A percentile compares a stretch with the other conserved stretches of the same genome.
phyloP scores from a whole-genome alignment of 2,888 invertebrate genomes.

The Alentia gelatinosa region DNA sequence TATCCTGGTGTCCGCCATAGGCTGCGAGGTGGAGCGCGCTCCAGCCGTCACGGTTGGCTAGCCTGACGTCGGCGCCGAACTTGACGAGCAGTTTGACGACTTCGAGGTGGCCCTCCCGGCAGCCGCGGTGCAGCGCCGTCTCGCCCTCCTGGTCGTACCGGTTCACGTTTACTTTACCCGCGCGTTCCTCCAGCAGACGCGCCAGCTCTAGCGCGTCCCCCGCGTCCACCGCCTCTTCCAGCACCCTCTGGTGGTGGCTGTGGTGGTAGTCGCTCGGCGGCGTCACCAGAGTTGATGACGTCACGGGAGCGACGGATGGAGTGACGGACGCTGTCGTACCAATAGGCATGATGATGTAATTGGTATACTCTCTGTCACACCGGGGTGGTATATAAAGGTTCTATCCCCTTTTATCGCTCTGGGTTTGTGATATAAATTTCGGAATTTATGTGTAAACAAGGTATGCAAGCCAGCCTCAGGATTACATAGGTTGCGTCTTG shows the following conservation, averaged over 20 bases:
- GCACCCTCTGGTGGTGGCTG: constrained; percentile 70
- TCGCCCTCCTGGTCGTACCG: constrained; percentile 80
- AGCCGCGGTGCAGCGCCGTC: constrained; percentile 80
- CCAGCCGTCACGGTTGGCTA: constrained; percentile 81
- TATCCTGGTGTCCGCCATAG: constrained; percentile 77
- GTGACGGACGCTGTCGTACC: not conserved
- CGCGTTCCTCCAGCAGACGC: constrained; percentile 76
- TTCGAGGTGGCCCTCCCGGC: constrained; percentile 80
- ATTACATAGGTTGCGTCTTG: too few species aligned
- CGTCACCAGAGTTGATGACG: not conserved
- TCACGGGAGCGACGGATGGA: not conserved
- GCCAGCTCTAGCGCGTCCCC: constrained; percentile 77
- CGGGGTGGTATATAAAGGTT: too few species aligned
- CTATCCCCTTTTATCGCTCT: too few species aligned
- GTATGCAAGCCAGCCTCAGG: too few species aligned
- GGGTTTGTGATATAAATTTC: too few species aligned
- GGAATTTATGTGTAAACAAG: too few species aligned
- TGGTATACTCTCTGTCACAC: too few species aligned
- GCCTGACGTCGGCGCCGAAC: constrained; percentile 80
- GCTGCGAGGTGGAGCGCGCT: constrained; percentile 80
- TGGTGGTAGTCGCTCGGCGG: not conserved
- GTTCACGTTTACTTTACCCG: constrained; percentile 79
- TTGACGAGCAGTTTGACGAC: constrained; percentile 80
- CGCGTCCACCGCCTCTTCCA: constrained; percentile 78
- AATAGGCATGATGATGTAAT: not conserved